phyloP scores from a whole-genome alignment of 2,113 vertebrate genomes.

The Panthera uncia region DNA sequence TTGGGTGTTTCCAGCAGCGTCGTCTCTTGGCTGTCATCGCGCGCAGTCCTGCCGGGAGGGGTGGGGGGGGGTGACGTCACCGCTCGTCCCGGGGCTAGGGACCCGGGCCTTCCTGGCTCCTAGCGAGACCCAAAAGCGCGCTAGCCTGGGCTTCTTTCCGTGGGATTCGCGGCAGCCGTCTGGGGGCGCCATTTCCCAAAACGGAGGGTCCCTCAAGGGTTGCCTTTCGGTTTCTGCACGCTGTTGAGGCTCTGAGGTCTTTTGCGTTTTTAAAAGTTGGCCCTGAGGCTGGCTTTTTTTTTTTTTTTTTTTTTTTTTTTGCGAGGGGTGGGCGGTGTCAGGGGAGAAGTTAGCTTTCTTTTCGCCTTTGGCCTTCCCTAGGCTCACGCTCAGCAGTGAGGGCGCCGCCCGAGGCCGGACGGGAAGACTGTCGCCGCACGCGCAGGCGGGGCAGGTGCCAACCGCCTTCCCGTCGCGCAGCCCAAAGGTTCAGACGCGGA shows the following conservation, averaged over 20 bases:
- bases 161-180: not conserved
- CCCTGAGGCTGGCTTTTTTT: not conserved
- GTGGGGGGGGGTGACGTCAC: not conserved
- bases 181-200: conserved; percentile 55
- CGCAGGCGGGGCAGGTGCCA: not conserved
- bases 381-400: accelerated
- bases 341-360: not conserved
- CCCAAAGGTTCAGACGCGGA: accelerated
- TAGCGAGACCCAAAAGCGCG: accelerated
- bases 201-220: not conserved
- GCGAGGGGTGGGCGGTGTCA: accelerated
- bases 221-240: not conserved
- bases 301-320: too few relatives aligned
- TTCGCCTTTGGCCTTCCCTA: not conserved
- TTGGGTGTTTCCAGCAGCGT: not conserved
- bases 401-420: accelerated
- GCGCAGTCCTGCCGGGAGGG: not conserved
- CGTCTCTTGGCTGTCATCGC: not conserved
- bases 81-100: accelerated
- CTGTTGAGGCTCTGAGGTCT: not conserved
- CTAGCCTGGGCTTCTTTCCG: not conserved
- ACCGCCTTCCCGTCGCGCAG: accelerated
- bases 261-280: not conserved
- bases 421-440: accelerated
- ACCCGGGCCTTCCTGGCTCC: accelerated